Evolutionary conservation across 2,113 vertebrate genomes (phyloP), one percentile per base, ranked within the genome.

Genomic region (Tetrax tetrax): DNA sequence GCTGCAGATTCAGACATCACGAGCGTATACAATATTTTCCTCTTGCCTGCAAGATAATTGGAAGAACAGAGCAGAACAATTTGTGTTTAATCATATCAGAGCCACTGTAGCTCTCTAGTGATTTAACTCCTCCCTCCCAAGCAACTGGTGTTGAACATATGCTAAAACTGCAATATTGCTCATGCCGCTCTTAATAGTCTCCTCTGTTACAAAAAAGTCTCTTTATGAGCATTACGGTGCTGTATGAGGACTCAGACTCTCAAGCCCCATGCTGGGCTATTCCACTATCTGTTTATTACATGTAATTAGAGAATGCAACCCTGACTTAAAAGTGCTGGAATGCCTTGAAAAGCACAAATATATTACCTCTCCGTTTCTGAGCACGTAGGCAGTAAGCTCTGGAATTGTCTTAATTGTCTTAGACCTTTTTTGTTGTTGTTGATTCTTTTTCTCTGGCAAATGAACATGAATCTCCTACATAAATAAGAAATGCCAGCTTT

Each of bases 1-100:
- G 18, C 31, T 20, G 5, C 16, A 54, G 80, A 78, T 78, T 78
- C 41, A 48, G 60, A 14, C 1, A 2, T 31, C 66, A 56, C 0
- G 4, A 77, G 12, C 10, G 71, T 48, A 19, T 27, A 12, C 33
- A 43, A 22, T 29, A 14, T 47, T 86, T 83, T 71, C 51, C 31
- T 91, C 88, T 68, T 96, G 87, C 78, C 83, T 92, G 82, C 74
- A 93, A 87, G 77, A 61, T 75, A 93, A 96, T 65, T 79, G 48
- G 41, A 94, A 92, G 38, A 93, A 96, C 31, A 90, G 65, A 89
- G 68, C 38, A 90, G 91, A 97, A 93, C 50, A 94, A 96, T 93
- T 94, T 78, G 80, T 94, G 82, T 94, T 97, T 94, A 29, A 93
- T 95, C 88, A 82, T 96, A 97, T 94, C 77, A 85, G 93, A 97